Evolutionary conservation across 2,888 invertebrate genomes (phyloP), one percentile per base, ranked within the genome.

Genomic region (Uloborus plumipes): DNA sequence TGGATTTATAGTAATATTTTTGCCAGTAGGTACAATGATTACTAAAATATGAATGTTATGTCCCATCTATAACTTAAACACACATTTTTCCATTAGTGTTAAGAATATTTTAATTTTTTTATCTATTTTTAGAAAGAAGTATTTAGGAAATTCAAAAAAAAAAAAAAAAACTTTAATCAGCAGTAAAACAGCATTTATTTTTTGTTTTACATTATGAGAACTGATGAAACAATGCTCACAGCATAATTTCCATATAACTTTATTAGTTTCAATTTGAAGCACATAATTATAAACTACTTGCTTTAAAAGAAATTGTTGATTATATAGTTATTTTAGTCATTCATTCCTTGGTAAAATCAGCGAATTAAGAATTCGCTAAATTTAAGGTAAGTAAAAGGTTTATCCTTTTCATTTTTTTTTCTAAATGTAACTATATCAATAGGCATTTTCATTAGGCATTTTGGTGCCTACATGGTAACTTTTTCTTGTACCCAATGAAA

Each of bases 1-100:
- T 66, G 15, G 22, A 79, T 39, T 66, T 66, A 22, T 58, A 70
- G 61, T 69, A 80, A 64, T 72, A 50, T 74, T 74, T 62, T 55
- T 72, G 51, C 7, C 58, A 22, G 18, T 20, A 58, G n/a, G 18
- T 39, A 39, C 39, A 39, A 6, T 39, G 39, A 39, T 39, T 39
- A 39, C 39, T 39, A 39, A 39, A 39, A 39, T 39, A 39, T 39
- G 9, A 39, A 6, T 39, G 39, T 39, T 39, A 39, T 39, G 39
- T 39, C 39, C 39, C 39, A 6, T 39, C 39, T 39, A 39, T 39
- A 39, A 39, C 39, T 39, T 39, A 9, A 7, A 39, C 11, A 11
- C 39, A 9, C 9, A 11, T 39, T 39, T 39, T 18, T 55, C 2
- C 14, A 13, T 20, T 55, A 55, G 9, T 20, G 7, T n/a, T 55